Percentiles rank a stretch among this genome's conserved stretches.
Conservation (phyloP, 2,113 vertebrate genomes). For the Phaethornis superciliosus region DNA sequence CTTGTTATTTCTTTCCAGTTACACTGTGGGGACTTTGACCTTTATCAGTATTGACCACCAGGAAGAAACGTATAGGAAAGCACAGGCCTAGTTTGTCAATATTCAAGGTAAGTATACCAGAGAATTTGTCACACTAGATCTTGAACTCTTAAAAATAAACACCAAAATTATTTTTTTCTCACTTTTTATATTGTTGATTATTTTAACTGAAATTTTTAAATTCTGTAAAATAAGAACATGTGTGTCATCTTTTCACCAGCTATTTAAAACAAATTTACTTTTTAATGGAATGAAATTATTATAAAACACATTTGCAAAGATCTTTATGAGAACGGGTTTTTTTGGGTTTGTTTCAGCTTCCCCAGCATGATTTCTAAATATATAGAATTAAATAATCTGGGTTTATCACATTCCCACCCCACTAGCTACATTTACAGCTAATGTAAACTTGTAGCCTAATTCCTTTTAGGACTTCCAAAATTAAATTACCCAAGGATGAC, state of each 20-base stretch:
- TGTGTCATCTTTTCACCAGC: background rate
- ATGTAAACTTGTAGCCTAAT: background rate
- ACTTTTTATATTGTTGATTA: background rate
- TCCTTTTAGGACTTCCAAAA: background rate
- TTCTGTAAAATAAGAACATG: background rate
- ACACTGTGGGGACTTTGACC: background rate
- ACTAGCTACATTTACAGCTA: background rate
- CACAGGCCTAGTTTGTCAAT: background rate
- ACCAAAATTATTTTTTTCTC: background rate
- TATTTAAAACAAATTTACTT: background rate
- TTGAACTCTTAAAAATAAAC: background rate
- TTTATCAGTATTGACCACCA: background rate
- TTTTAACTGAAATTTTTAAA: background rate
- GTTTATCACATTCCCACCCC: background rate
- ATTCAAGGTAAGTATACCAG: background rate
- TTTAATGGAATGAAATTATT: no score
- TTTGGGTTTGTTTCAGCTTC: background rate
- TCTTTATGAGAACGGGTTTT: background rate
- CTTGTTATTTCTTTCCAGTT: background rate
- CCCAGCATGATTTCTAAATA: background rate
- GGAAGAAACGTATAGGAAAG: background rate
- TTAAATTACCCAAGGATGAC: background rate
- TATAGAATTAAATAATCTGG: background rate
- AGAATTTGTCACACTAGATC: background rate
- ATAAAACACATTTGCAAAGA: background rate